phyloP scores from a whole-genome alignment of 2,797 vertebrate species.

The Caiman crocodilus region DNA sequence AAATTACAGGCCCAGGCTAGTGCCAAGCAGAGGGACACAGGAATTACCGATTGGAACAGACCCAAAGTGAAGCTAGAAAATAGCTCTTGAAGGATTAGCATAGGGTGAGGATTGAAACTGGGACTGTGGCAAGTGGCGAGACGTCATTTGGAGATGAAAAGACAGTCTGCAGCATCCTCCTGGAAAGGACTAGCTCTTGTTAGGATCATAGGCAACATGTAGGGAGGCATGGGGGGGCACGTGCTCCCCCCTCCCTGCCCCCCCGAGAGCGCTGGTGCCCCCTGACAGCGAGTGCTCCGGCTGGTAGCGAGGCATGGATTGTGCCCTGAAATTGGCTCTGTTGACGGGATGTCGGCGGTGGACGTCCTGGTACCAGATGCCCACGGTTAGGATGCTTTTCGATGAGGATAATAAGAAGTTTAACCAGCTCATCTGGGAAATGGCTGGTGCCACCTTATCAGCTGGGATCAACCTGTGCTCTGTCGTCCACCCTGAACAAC shows the following conservation, averaged over 20 bases:
- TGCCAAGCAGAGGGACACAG: not conserved
- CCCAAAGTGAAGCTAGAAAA: not conserved
- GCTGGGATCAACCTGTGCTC: too few species aligned
- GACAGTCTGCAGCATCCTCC: not conserved
- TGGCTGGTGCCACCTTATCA: too few species aligned
- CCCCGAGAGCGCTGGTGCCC: too few species aligned
- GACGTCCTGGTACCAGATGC: too few species aligned
- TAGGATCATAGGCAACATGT: not conserved
- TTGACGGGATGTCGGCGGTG: too few species aligned
- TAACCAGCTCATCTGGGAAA: conserved; percentile 7
- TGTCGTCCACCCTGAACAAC: conserved; percentile 7
- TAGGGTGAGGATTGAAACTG: not conserved
- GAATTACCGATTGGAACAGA: not conserved
- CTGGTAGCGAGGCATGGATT: too few species aligned
- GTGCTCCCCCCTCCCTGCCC: too few species aligned
- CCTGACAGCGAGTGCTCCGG: too few species aligned
- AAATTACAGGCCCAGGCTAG: not conserved
- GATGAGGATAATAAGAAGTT: not conserved
- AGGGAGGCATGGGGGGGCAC: too few species aligned
- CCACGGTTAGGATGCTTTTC: not conserved
- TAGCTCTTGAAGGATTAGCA: not conserved
- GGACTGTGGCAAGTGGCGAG: not conserved
- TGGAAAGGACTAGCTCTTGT: not conserved
- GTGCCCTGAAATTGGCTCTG: too few species aligned
- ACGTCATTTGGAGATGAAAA: not conserved